phyloP scores from a whole-genome alignment of 2,888 invertebrate genomes.

The Troides aeacus region DNA sequence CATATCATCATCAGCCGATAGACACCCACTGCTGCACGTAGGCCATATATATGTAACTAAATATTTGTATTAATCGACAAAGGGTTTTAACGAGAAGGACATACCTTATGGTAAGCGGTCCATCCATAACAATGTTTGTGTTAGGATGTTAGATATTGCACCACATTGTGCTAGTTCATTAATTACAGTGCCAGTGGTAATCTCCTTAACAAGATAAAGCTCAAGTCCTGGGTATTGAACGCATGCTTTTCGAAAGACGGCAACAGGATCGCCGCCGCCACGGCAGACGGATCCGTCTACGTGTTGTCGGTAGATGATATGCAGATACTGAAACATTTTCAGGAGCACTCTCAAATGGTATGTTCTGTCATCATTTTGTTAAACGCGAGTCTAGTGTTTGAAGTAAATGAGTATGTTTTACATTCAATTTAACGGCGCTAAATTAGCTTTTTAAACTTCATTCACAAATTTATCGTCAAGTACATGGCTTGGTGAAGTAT shows the following conservation, averaged over 20 bases:
- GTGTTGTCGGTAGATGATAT: conserved; percentile 90
- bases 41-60: too few relatives aligned
- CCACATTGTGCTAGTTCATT: neutral
- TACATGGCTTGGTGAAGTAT: too few relatives aligned
- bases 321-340: conserved; percentile 92
- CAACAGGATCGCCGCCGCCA: conserved; percentile 91
- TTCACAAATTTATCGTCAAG: too few relatives aligned
- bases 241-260: conserved; percentile 94
- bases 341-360: conserved; percentile 93
- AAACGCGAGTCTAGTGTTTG: neutral
- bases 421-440: neutral
- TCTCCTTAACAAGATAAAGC: conserved; percentile 90
- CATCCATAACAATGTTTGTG: neutral
- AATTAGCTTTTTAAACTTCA: too few relatives aligned
- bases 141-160: neutral
- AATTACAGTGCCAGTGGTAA: conserved; percentile 87
- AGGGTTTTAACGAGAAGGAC: too few relatives aligned
- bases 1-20: too few relatives aligned
- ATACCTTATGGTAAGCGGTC: too few relatives aligned
- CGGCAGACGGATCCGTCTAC: conserved; percentile 93
- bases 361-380: conserved; percentile 31
- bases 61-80: too few relatives aligned
- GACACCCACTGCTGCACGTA: too few relatives aligned
- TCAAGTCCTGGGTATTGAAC: conserved; percentile 94
- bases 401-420: neutral